Percentiles rank a stretch among this genome's conserved stretches.
Evolutionary conservation across 2,797 vertebrate genomes (phyloP).

Genomic region (Cryptoblepharus egeriae): DNA sequence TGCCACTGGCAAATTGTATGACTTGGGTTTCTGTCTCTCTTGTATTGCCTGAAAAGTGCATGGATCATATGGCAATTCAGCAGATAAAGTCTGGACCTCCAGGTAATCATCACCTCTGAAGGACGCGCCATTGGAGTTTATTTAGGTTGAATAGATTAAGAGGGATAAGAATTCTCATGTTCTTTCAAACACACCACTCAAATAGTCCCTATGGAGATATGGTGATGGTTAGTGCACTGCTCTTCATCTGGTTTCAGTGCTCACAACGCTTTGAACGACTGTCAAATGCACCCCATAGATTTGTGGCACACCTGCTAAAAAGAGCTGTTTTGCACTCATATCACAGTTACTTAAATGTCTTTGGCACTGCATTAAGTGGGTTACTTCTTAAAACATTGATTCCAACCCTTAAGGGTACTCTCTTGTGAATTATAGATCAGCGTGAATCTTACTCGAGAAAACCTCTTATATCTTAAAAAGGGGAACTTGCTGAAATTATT

Average conservation of each 20-base stretch:
- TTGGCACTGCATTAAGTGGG: constrained; percentile 58
- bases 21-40: no score
- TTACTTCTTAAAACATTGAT: constrained; percentile 64
- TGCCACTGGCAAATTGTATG: no score
- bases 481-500: constrained; percentile 34
- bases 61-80: no score
- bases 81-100: no score
- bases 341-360: constrained; percentile 60
- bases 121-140: no score
- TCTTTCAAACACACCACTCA: constrained; percentile 30
- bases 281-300: constrained; percentile 45
- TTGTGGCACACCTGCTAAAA: constrained; percentile 54
- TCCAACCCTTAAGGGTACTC: constrained; percentile 57
- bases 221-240: constrained; percentile 15
- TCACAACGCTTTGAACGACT: constrained; percentile 42
- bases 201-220: constrained; percentile 30
- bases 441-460: constrained; percentile 30
- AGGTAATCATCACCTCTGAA: no score
- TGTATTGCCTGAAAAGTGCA: no score
- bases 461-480: constrained; percentile 46
- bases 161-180: constrained; percentile 50
- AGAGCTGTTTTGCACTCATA: constrained; percentile 51
- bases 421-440: constrained; percentile 63
- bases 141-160: neutral
- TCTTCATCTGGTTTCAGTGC: constrained; percentile 51